Conservation (phyloP, 2,888 invertebrate genomes). For the Dynastes grantii region DNA sequence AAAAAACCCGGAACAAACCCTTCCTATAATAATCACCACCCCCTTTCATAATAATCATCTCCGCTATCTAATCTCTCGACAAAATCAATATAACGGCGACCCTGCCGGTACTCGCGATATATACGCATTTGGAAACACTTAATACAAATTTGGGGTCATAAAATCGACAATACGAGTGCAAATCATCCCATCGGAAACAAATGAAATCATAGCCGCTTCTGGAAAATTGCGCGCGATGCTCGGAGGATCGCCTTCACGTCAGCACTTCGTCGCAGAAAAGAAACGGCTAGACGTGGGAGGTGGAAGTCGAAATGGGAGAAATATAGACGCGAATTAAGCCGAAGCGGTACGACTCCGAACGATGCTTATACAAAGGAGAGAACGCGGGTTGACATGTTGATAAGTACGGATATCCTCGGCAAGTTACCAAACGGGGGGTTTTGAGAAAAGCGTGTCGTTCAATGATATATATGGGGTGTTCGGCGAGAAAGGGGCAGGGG, state of each 20-base stretch:
- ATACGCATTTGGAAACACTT: slow-evolving; percentile 49
- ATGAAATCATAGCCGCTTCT: slow-evolving; percentile 52
- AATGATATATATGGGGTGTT: background rate
- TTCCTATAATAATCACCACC: background rate
- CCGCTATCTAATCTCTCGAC: slow-evolving; percentile 24
- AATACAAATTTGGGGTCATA: slow-evolving; percentile 51
- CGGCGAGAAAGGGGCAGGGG: background rate
- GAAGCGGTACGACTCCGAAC: background rate
- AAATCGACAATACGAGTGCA: slow-evolving; percentile 51
- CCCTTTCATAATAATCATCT: background rate
- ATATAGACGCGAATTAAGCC: background rate
- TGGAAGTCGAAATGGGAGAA: background rate
- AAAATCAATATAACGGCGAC: slow-evolving; percentile 28
- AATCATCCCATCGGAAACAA: slow-evolving; percentile 53
- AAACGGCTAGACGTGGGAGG: background rate
- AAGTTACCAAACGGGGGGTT: slow-evolving; percentile 44
- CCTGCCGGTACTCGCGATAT: slow-evolving; percentile 14
- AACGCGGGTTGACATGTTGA: slow-evolving; percentile 52
- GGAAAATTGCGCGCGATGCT: slow-evolving; percentile 43
- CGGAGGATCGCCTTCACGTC: slow-evolving; percentile 22
- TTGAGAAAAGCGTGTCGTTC: background rate
- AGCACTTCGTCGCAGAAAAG: background rate
- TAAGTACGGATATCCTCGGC: slow-evolving; percentile 54
- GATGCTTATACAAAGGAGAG: slow-evolving; percentile 21
- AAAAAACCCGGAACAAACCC: no score